Conservation (phyloP, 2,113 vertebrate species). For the Heliornis fulica region DNA sequence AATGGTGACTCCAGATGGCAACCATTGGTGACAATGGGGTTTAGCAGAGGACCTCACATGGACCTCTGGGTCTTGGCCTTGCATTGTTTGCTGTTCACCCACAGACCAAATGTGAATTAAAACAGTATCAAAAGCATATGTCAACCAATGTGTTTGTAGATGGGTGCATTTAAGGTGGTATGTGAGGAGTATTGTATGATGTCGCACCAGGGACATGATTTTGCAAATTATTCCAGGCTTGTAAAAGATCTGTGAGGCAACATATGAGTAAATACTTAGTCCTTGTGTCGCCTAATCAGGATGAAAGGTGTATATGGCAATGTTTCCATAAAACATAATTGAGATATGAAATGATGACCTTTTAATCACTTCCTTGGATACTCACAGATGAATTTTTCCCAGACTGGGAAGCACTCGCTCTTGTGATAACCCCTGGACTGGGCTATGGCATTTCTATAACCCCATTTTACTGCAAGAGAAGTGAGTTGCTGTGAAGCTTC, state of each 20-base stretch:
- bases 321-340: not conserved
- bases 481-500: not conserved
- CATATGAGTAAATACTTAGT: accelerated
- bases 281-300: not conserved
- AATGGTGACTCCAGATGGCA: not conserved
- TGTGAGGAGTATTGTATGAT: not conserved
- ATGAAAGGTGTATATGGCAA: not conserved
- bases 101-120: not conserved
- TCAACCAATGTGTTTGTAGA: not conserved
- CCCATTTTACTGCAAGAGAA: accelerated
- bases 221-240: not conserved
- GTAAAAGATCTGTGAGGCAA: not conserved
- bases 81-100: accelerated
- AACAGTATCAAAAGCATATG: not conserved
- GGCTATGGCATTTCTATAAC: not conserved
- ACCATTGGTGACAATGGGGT: not conserved
- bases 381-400: not conserved
- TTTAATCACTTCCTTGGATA: not conserved
- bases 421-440: not conserved
- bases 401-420: not conserved
- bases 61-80: not conserved
- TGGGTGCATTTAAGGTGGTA: not conserved
- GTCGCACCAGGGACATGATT: not conserved
- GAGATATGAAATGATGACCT: not conserved
- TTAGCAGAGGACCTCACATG: not conserved